Evolutionary conservation across 2,797 vertebrate genomes (phyloP).

Genomic region (Leucoraja ocellata): DNA sequence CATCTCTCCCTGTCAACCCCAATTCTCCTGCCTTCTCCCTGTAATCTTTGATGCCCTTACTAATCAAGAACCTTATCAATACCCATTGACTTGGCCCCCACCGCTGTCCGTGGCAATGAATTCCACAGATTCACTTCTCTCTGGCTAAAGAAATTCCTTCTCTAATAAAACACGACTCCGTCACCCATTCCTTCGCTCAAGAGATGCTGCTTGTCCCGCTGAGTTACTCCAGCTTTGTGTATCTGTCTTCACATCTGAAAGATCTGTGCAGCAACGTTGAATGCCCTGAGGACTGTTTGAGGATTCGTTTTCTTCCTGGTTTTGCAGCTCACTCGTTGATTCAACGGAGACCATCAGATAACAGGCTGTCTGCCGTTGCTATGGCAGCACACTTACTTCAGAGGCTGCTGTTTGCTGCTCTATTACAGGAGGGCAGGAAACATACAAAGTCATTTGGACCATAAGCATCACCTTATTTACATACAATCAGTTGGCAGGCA

Average conservation of each 20-base stretch:
- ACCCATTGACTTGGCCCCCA: too few species aligned
- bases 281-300: not conserved
- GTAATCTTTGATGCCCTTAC: too few species aligned
- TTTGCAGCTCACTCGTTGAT: not conserved
- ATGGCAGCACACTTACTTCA: not conserved
- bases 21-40: too few species aligned
- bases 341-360: not conserved
- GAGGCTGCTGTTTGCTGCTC: constrained; percentile 30
- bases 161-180: not conserved
- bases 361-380: not conserved
- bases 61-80: too few species aligned
- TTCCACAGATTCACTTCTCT: too few species aligned
- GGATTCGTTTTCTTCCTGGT: not conserved
- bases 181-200: too few species aligned
- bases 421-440: not conserved
- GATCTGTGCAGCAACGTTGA: not conserved
- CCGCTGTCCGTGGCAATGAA: too few species aligned
- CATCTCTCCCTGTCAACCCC: too few species aligned
- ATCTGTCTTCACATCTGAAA: not conserved
- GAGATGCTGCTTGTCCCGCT: too few species aligned
- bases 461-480: not conserved
- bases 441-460: not conserved
- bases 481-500: not conserved
- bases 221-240: too few species aligned
- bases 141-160: too few species aligned